Percentiles rank a stretch among this genome's conserved stretches.
Conservation (phyloP, 2,797 vertebrate species). For the Anguilla obscura region DNA sequence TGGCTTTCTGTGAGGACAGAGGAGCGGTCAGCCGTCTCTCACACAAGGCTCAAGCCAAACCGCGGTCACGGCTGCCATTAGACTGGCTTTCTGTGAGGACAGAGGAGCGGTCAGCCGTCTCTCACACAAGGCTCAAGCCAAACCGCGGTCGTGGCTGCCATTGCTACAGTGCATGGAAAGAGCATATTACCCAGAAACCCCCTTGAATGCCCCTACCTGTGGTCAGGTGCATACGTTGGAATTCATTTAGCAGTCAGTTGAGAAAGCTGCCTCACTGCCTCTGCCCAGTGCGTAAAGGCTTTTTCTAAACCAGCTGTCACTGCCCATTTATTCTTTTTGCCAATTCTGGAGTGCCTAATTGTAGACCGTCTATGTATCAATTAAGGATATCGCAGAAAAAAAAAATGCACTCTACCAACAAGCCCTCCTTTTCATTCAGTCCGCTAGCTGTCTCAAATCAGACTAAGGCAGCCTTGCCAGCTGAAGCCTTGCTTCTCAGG, state of each 20-base stretch:
- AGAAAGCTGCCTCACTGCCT: neutral
- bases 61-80: conserved; percentile 73
- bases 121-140: neutral
- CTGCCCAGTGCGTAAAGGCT: neutral
- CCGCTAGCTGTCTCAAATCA: neutral
- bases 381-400: neutral
- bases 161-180: neutral
- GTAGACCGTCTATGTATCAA: neutral
- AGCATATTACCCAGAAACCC: neutral
- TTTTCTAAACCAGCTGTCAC: neutral
- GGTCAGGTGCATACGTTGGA: neutral
- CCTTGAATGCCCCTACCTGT: neutral
- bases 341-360: neutral
- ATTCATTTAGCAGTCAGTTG: neutral
- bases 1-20: conserved; percentile 73
- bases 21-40: neutral
- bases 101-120: neutral
- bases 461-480: neutral
- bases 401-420: neutral
- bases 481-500: neutral
- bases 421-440: neutral
- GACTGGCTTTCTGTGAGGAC: conserved; percentile 75
- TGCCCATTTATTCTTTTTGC: neutral
- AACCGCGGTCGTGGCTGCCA: neutral
- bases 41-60: neutral